Evolutionary conservation across 2,113 vertebrate genomes (phyloP).

Genomic region (Peromyscus maniculatus): DNA sequence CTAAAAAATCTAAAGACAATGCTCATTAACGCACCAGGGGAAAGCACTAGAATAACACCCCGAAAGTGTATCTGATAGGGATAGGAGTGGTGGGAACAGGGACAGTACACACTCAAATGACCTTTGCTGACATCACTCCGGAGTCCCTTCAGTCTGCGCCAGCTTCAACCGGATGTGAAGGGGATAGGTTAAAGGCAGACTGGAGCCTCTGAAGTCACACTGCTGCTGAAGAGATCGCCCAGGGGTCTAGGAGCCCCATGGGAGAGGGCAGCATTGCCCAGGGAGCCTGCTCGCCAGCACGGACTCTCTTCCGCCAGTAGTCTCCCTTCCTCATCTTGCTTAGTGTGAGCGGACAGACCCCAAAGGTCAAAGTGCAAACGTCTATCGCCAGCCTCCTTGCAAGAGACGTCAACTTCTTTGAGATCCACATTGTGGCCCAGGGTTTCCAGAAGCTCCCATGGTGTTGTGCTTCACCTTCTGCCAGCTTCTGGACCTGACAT

Average conservation of each 20-base stretch:
- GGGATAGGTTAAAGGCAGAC: neutral
- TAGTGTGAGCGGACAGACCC: neutral
- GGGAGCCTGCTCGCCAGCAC: neutral
- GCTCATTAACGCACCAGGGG: neutral
- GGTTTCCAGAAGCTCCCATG: neutral
- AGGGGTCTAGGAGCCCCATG: neutral
- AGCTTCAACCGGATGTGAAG: neutral
- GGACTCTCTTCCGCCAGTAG: neutral
- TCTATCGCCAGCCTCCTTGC: neutral
- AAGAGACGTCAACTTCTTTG: neutral
- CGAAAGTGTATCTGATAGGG: neutral
- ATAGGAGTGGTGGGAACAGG: neutral
- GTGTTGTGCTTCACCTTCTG: neutral
- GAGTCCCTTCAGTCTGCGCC: neutral
- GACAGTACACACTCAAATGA: neutral
- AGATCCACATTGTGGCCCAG: neutral
- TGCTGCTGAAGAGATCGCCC: neutral
- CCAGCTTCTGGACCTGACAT: slow-evolving; percentile 25
- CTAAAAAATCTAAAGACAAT: slow-evolving; percentile 35
- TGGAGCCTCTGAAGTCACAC: neutral
- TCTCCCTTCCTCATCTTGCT: neutral
- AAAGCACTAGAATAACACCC: neutral
- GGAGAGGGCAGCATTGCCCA: neutral
- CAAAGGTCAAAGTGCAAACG: neutral
- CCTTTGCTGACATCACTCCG: neutral